Evolutionary conservation across 2,888 invertebrate genomes (phyloP).

Genomic region (Melinopterus prodromus): DNA sequence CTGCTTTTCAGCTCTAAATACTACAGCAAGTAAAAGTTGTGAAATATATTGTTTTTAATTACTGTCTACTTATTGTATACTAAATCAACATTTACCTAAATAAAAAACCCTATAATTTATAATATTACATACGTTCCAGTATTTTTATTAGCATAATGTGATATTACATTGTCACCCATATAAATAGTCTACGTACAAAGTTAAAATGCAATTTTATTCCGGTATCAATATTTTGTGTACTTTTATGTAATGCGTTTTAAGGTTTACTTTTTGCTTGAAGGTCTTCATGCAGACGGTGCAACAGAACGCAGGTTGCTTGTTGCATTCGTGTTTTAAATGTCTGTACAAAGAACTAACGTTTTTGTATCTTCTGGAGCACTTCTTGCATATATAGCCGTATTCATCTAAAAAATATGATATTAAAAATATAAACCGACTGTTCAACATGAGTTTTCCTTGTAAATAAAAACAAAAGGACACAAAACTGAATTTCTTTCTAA

Average conservation of each 20-base stretch:
- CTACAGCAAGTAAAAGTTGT: no score
- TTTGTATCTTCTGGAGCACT: constrained; percentile 64
- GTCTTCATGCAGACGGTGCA: constrained; percentile 61
- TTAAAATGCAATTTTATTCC: not conserved
- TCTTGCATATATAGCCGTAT: not conserved
- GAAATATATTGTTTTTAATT: no score
- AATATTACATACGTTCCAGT: no score
- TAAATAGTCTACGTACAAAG: not conserved
- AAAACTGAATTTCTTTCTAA: no score
- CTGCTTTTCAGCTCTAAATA: no score
- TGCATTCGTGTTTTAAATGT: constrained; percentile 67
- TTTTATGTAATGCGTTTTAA: constrained; percentile 40
- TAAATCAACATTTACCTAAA: no score
- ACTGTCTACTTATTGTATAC: no score
- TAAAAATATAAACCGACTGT: not conserved
- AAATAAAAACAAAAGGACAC: no score
- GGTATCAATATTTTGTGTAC: constrained; percentile 27
- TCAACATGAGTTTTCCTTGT: not conserved
- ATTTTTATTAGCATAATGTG: no score
- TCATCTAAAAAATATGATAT: constrained; percentile 5
- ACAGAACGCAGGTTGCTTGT: constrained; percentile 63
- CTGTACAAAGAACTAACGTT: constrained; percentile 65
- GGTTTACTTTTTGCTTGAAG: constrained; percentile 41
- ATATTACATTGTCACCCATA: not conserved
- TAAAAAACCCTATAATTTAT: no score